A percentile compares a stretch with the other conserved stretches of the same genome.
phyloP scores from a whole-genome alignment of 2,888 invertebrate genomes.

The Nasonovia ribisnigri region DNA sequence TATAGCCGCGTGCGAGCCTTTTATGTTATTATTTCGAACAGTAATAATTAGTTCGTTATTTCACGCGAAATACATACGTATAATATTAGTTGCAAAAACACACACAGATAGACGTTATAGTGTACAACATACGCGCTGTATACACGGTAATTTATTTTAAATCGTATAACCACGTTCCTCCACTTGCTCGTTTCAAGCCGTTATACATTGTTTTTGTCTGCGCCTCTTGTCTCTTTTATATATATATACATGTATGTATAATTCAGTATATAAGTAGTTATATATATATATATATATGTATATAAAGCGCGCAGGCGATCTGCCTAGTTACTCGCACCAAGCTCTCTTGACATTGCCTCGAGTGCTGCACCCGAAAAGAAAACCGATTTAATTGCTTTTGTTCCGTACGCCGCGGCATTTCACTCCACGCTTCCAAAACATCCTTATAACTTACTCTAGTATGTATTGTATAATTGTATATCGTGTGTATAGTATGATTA shows the following conservation, averaged over 20 bases:
- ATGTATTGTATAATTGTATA: neutral
- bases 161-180: constrained; percentile 41
- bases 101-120: neutral
- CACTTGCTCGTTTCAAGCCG: constrained; percentile 46
- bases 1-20: neutral
- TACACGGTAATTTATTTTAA: constrained; percentile 37
- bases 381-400: constrained; percentile 59
- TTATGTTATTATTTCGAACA: neutral
- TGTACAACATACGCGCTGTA: neutral
- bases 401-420: neutral
- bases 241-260: neutral
- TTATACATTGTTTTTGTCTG: constrained; percentile 48
- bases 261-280: neutral
- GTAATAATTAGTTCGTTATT: neutral
- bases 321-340: constrained; percentile 19
- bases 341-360: constrained; percentile 39
- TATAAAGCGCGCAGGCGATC: neutral
- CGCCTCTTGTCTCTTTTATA: constrained; percentile 14
- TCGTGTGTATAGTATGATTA: neutral
- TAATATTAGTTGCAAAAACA: neutral
- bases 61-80: neutral
- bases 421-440: constrained; percentile 13
- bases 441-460: neutral
- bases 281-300: neutral
- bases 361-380: constrained; percentile 36